Percentiles rank a stretch among this genome's conserved stretches.
Conservation (phyloP, 2,888 invertebrate genomes). For the Orthosia gothica region DNA sequence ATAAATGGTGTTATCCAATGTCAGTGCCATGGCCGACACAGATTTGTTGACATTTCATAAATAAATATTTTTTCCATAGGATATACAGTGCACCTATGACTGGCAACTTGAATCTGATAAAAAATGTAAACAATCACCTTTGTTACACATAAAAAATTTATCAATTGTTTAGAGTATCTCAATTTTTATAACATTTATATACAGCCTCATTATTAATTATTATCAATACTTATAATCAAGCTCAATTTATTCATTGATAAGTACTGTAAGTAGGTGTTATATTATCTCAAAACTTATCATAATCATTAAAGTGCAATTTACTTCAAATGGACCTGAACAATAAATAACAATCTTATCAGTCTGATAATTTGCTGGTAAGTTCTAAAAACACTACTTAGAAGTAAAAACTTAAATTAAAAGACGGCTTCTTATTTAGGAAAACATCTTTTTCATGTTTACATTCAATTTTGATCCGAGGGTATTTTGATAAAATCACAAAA, state of each 20-base stretch:
- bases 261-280: conserved; percentile 18
- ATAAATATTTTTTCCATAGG: not conserved
- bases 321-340: conserved; percentile 60
- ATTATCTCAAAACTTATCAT: conserved; percentile 45
- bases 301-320: conserved; percentile 58
- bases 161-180: not conserved
- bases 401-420: not conserved
- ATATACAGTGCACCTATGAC: not conserved
- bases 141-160: not conserved
- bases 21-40: not conserved
- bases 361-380: conserved; percentile 58
- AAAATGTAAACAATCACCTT: not conserved
- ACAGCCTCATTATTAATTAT: not conserved
- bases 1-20: not conserved
- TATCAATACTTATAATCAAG: conserved; percentile 6
- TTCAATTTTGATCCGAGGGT: conserved; percentile 27
- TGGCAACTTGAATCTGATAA: no score
- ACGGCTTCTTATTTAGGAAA: not conserved
- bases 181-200: not conserved
- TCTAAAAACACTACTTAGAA: conserved; percentile 19
- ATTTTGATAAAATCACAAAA: conserved; percentile 1
- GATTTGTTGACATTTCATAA: not conserved
- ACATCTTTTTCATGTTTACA: not conserved
- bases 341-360: conserved; percentile 67
- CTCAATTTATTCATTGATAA: conserved; percentile 16